phyloP scores from a whole-genome alignment of 2,888 invertebrate genomes.

The Nymphalis c-album region DNA sequence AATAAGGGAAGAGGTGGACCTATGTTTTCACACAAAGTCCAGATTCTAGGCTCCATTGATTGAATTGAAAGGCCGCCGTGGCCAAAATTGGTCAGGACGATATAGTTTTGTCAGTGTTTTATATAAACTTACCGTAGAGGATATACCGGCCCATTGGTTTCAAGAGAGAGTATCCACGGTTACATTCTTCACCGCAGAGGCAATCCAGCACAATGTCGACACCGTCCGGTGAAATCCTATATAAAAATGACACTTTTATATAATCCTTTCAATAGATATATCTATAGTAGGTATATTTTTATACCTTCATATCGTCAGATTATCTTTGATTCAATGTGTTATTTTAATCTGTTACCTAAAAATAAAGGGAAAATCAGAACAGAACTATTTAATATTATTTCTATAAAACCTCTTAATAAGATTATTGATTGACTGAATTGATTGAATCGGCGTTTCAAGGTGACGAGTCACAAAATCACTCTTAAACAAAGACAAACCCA shows the following conservation, averaged over 20 bases:
- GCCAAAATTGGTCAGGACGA: not conserved
- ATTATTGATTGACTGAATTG: slow-evolving; percentile 6
- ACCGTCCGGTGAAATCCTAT: slow-evolving; percentile 87
- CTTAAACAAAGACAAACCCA: slow-evolving; percentile 23
- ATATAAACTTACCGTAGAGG: slow-evolving; percentile 84
- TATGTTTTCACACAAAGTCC: too few species aligned
- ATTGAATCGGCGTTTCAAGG: slow-evolving; percentile 16
- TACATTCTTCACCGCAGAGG: slow-evolving; percentile 93
- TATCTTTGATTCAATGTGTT: not conserved
- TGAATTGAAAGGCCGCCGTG: too few species aligned
- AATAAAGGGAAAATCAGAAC: too few species aligned
- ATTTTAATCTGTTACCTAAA: too few species aligned
- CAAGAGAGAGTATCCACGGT: slow-evolving; percentile 89
- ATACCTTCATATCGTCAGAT: not conserved
- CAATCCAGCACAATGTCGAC: slow-evolving; percentile 94
- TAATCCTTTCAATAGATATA: not conserved
- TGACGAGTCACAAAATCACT: slow-evolving; percentile 13
- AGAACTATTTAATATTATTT: not conserved
- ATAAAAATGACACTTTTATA: not conserved
- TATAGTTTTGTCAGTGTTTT: not conserved
- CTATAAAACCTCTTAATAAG: not conserved
- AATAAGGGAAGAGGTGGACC: too few species aligned
- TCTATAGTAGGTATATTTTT: not conserved
- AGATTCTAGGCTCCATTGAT: too few species aligned
- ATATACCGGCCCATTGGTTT: slow-evolving; percentile 95